These are phyloP conservation scores for Prionailurus bengalensis DNA, from an alignment of 2,113 vertebrate species.

Conservation along the genomic window DNA sequence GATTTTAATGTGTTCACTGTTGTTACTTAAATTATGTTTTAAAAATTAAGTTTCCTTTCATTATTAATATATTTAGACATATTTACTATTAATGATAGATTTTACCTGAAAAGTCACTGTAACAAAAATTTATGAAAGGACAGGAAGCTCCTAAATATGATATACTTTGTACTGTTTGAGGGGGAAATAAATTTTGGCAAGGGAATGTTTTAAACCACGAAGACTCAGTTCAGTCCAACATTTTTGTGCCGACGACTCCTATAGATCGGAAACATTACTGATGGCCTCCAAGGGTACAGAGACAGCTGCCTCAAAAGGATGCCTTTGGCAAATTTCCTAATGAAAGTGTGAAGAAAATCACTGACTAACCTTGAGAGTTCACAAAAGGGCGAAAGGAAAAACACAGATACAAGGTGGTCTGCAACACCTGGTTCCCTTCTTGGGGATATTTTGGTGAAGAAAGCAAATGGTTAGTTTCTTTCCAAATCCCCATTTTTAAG, in stretches of 20 bases:
- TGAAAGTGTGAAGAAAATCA: conserved; percentile 88
- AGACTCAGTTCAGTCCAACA: conserved; percentile 76
- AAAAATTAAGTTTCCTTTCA: conserved; percentile 50
- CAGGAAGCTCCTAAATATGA: conserved; percentile 52
- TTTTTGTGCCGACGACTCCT: conserved; percentile 80
- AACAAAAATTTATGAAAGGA: conserved; percentile 69
- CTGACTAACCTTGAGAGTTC: conserved; percentile 89
- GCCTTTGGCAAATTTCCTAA: conserved; percentile 90
- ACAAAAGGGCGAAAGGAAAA: conserved; percentile 85
- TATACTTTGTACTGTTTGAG: conserved; percentile 8
- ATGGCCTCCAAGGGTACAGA: conserved; percentile 87
- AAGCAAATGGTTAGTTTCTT: conserved; percentile 31
- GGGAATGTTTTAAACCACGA: conserved; percentile 40
- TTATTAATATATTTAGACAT: neutral
- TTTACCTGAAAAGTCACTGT: conserved; percentile 68
- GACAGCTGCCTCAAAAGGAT: conserved; percentile 88
- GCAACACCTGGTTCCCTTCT: conserved; percentile 74
- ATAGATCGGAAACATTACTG: conserved; percentile 84
- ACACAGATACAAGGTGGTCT: conserved; percentile 74
- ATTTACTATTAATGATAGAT: conserved; percentile 45
- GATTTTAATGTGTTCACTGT: neutral
- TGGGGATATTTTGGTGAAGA: conserved; percentile 34
- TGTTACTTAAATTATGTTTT: conserved; percentile 20
- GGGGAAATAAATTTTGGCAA: conserved; percentile 59
- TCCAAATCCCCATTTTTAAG: conserved; percentile 17